Conservation (phyloP, 2,888 invertebrate genomes). For the Coremacera marginata region DNA sequence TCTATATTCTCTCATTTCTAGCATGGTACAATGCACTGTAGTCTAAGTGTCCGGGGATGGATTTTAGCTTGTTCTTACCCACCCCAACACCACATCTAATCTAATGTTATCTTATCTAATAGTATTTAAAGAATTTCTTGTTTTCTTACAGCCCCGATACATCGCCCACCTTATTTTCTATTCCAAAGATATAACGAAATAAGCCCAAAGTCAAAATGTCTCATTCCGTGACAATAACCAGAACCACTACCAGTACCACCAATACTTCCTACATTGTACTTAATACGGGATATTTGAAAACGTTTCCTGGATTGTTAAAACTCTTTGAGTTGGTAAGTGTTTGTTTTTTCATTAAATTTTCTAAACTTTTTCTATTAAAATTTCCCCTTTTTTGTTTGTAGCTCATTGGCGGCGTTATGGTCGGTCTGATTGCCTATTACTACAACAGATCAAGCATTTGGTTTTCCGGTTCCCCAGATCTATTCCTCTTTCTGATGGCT, state of each 20-base stretch:
- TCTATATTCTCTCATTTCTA: too few species aligned
- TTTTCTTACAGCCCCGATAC: slow-evolving; percentile 41
- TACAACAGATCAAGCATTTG: slow-evolving; percentile 58
- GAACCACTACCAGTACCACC: slow-evolving; percentile 85
- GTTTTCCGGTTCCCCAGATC: slow-evolving; percentile 69
- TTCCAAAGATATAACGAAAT: slow-evolving; percentile 35
- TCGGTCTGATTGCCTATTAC: slow-evolving; percentile 78
- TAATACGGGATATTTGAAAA: slow-evolving; percentile 85
- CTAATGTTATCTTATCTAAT: too few species aligned
- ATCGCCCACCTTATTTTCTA: slow-evolving; percentile 8
- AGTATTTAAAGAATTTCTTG: slow-evolving; percentile 5
- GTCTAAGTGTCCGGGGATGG: too few species aligned
- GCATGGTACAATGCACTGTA: too few species aligned
- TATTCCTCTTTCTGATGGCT: slow-evolving; percentile 81
- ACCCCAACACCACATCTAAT: too few species aligned
- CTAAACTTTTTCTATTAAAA: not conserved
- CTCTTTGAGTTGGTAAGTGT: slow-evolving; percentile 80
- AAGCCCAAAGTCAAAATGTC: slow-evolving; percentile 76
- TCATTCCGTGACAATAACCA: slow-evolving; percentile 87
- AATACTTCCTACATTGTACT: slow-evolving; percentile 82
- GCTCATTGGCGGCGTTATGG: slow-evolving; percentile 82
- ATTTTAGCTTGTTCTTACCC: too few species aligned
- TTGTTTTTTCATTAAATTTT: not conserved
- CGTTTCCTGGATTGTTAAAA: slow-evolving; percentile 84
- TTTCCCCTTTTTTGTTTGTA: slow-evolving; percentile 62